These are phyloP conservation scores for Malurus elegans DNA, from an alignment of 2,113 vertebrate genomes.

Conservation along the genomic window DNA sequence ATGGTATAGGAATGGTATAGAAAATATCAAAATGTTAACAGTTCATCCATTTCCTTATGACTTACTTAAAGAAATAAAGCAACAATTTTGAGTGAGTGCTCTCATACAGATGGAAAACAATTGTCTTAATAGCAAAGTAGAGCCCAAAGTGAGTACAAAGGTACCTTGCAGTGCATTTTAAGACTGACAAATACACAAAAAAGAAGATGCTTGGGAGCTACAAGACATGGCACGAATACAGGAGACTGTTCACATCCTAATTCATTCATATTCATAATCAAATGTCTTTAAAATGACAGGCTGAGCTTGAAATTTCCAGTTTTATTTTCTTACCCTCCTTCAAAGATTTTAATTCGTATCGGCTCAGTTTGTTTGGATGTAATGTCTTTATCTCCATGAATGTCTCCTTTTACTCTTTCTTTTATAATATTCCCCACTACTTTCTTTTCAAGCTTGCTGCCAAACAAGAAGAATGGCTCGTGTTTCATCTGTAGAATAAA, in stretches of 20 bases:
- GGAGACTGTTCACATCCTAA: conserved; percentile 14
- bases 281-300: conserved; percentile 1
- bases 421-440: conserved; percentile 86
- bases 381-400: conserved; percentile 89
- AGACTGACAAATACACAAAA: conserved; percentile 3
- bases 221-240: not conserved
- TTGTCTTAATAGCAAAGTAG: conserved; percentile 12
- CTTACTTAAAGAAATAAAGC: not conserved
- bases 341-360: conserved; percentile 97
- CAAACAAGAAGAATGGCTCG: conserved; percentile 88
- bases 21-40: not conserved
- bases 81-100: not conserved
- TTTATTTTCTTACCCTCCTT: conserved; percentile 90
- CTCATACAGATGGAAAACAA: not conserved
- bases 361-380: conserved; percentile 89
- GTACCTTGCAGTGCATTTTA: not conserved
- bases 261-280: not conserved
- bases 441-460: conserved; percentile 88
- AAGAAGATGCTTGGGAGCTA: not conserved
- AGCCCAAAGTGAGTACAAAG: not conserved
- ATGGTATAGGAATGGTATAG: not conserved
- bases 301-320: conserved; percentile 41
- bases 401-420: conserved; percentile 91
- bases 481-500: conserved; percentile 87
- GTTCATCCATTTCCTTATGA: not conserved